phyloP scores from a whole-genome alignment of 2,888 invertebrate species.

The Andrena fulva region DNA sequence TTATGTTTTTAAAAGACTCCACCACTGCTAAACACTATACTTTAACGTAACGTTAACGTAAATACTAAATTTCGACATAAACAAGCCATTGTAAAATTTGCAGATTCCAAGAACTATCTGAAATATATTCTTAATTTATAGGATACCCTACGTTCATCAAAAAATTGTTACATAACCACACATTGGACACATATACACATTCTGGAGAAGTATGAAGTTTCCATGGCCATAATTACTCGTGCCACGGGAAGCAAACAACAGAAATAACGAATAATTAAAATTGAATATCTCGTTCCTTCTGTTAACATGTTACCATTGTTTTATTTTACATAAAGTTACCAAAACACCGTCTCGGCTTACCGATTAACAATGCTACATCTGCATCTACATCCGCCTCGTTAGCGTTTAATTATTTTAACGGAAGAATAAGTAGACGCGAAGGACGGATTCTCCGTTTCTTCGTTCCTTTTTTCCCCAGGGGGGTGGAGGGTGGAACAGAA shows the following conservation, averaged over 20 bases:
- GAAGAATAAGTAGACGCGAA: constrained; percentile 58
- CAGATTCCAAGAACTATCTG: no score
- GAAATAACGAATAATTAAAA: background rate
- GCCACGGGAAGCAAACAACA: background rate
- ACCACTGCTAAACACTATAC: no score
- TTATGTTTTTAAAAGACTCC: no score
- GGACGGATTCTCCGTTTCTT: constrained; percentile 34
- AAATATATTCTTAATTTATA: no score
- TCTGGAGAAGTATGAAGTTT: background rate
- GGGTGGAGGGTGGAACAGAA: constrained; percentile 21
- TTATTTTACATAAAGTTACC: background rate
- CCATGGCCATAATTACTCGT: background rate
- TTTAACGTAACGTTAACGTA: no score
- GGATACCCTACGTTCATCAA: no score
- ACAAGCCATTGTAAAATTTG: no score
- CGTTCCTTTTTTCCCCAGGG: background rate
- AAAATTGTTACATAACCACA: background rate
- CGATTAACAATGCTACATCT: constrained; percentile 49
- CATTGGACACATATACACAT: background rate
- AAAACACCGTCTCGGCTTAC: constrained; percentile 33
- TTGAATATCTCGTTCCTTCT: background rate
- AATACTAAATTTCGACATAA: no score
- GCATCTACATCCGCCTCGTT: constrained; percentile 59
- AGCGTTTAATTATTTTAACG: constrained; percentile 72
- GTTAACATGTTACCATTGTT: background rate